A percentile compares a stretch with the other conserved stretches of the same genome.
These are phyloP conservation scores for Agapornis roseicollis DNA, from an alignment of 2,113 vertebrate genomes.

Conservation along the genomic window DNA sequence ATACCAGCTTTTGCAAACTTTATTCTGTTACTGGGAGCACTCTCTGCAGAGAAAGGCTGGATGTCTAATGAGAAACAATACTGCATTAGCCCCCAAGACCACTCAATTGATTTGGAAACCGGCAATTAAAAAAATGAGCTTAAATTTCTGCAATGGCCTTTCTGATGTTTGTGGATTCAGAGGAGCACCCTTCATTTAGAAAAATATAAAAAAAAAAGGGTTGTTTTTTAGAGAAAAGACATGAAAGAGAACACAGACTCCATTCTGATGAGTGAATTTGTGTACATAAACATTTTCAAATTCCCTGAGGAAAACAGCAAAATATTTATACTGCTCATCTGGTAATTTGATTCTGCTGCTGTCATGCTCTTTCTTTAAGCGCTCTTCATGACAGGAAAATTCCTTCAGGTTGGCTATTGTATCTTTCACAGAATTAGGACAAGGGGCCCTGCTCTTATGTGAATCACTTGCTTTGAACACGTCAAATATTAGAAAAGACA, in stretches of 20 bases:
- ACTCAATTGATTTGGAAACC: not conserved
- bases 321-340: not conserved
- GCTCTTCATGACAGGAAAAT: not conserved
- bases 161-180: not conserved
- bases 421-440: not conserved
- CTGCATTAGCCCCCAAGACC: not conserved
- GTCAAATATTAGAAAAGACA: not conserved
- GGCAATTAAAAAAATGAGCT: not conserved
- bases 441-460: accelerated
- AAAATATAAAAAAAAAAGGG: not conserved
- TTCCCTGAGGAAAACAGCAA: not conserved
- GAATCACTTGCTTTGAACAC: not conserved
- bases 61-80: not conserved
- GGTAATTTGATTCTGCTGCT: not conserved
- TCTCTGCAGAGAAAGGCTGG: not conserved
- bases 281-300: not conserved
- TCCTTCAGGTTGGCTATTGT: not conserved
- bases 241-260: not conserved
- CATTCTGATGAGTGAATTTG: not conserved
- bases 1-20: not conserved
- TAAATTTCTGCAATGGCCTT: not conserved
- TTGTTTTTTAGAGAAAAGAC: not conserved
- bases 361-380: not conserved
- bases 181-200: not conserved
- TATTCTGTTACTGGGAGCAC: not conserved